phyloP scores from a whole-genome alignment of 2,888 invertebrate genomes.

The Xestia c-nigrum region DNA sequence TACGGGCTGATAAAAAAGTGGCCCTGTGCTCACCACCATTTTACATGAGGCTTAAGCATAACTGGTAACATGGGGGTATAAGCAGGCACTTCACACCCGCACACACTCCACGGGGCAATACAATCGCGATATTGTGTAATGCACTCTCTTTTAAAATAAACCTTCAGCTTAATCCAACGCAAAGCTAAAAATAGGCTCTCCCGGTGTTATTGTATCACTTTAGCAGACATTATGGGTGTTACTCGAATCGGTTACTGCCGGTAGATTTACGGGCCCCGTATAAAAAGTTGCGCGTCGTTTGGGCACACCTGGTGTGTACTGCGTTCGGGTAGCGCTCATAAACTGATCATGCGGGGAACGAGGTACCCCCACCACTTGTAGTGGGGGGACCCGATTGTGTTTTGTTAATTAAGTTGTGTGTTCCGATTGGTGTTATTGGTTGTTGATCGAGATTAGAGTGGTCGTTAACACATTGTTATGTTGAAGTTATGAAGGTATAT shows the following conservation, averaged over 20 bases:
- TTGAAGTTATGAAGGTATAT: background rate
- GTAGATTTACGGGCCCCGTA: constrained; percentile 74
- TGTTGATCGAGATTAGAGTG: constrained; percentile 7
- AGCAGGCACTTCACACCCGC: background rate
- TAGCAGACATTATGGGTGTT: constrained; percentile 67
- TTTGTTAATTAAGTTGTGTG: constrained; percentile 49
- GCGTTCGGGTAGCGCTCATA: constrained; percentile 56
- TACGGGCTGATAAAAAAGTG: background rate
- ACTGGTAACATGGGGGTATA: background rate
- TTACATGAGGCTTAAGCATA: background rate
- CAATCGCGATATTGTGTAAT: background rate
- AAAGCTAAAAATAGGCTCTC: constrained; percentile 56
- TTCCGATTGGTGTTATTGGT: constrained; percentile 21
- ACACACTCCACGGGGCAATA: background rate
- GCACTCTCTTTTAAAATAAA: constrained; percentile 35
- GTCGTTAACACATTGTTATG: constrained; percentile 6
- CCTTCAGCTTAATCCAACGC: constrained; percentile 45
- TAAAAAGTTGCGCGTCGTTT: constrained; percentile 74
- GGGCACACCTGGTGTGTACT: constrained; percentile 70
- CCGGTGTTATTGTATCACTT: constrained; percentile 67
- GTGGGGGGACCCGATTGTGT: constrained; percentile 23
- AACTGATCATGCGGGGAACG: constrained; percentile 59
- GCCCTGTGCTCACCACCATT: background rate
- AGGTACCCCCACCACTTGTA: background rate
- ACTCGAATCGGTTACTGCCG: constrained; percentile 68